Conservation (phyloP, 1,140 invertebrate species). For the Globodera rostochiensis region DNA sequence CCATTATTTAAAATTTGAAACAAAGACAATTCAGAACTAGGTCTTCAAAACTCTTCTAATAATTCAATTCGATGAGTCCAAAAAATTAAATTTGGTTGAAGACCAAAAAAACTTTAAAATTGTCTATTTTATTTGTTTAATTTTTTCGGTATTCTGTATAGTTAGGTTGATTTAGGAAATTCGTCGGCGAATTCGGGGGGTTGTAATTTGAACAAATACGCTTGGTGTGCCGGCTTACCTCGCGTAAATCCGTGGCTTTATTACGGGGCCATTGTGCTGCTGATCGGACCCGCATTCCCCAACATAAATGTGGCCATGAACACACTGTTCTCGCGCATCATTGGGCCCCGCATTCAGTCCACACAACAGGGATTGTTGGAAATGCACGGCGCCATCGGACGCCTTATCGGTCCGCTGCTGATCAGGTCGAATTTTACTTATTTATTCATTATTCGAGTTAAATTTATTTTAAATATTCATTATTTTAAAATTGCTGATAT, state of each 20-base stretch:
- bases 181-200: neutral
- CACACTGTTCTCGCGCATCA: conserved; percentile 47
- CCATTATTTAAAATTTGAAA: no score
- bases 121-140: no score
- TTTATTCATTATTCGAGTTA: neutral
- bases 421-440: conserved; percentile 31
- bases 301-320: conserved; percentile 49
- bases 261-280: conserved; percentile 35
- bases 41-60: no score
- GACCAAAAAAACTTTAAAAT: no score
- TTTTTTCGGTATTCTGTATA: no score
- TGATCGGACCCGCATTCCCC: conserved; percentile 43
- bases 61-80: no score
- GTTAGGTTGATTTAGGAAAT: neutral
- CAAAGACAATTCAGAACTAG: no score
- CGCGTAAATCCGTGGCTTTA: conserved; percentile 27
- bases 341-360: conserved; percentile 46
- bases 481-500: neutral
- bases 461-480: no score
- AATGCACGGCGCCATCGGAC: conserved; percentile 27
- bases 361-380: conserved; percentile 42
- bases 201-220: conserved; percentile 8
- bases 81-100: no score
- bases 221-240: conserved; percentile 24
- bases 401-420: conserved; percentile 31